phyloP scores from a whole-genome alignment of 2,888 invertebrate species.

The Branchellion lobata region DNA sequence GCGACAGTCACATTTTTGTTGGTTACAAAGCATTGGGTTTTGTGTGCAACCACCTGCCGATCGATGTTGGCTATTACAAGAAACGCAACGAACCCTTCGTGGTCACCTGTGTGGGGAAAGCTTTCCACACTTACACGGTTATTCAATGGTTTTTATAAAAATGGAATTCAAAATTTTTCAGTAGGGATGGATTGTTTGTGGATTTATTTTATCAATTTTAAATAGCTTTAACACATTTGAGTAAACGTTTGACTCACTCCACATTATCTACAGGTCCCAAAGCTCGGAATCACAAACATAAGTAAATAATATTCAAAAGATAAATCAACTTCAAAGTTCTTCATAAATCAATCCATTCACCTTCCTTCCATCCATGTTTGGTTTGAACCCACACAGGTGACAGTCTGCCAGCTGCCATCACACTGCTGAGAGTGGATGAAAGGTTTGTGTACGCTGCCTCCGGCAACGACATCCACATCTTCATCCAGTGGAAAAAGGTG shows the following conservation, averaged over 20 bases:
- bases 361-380: no score
- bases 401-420: constrained; percentile 57
- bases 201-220: neutral
- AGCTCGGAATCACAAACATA: constrained; percentile 72
- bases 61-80: constrained; percentile 79
- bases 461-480: constrained; percentile 75
- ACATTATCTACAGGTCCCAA: constrained; percentile 59
- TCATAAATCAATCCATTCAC: no score
- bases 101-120: constrained; percentile 84
- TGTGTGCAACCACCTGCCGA: constrained; percentile 86
- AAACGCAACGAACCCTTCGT: constrained; percentile 82
- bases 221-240: neutral
- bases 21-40: constrained; percentile 84
- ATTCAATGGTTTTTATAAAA: constrained; percentile 24
- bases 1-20: constrained; percentile 65
- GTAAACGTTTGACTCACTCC: neutral
- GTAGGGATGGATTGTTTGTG: neutral
- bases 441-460: constrained; percentile 57
- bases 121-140: constrained; percentile 85
- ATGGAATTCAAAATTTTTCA: neutral
- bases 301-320: constrained; percentile 67
- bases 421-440: constrained; percentile 56
- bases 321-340: no score
- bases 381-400: constrained; percentile 57
- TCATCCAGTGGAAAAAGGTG: constrained; percentile 80